Evolutionary conservation across 2,113 vertebrate genomes (phyloP).

Genomic region (Pagrus major): DNA sequence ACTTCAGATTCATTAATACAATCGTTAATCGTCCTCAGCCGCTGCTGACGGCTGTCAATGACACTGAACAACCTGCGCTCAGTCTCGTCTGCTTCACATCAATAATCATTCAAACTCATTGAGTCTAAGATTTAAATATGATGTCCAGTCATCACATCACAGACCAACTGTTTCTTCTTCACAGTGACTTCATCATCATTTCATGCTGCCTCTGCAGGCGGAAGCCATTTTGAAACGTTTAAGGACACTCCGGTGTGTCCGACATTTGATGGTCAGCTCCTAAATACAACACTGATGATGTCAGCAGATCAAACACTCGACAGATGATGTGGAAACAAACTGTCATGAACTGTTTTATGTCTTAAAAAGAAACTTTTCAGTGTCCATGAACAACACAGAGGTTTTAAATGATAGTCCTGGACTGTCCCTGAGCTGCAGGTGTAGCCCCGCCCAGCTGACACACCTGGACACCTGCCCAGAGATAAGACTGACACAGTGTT

Average conservation of each 20-base stretch:
- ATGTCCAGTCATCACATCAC: too few species aligned
- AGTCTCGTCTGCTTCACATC: too few species aligned
- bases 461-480: conserved; percentile 30
- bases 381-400: too few species aligned
- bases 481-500: conserved; percentile 2
- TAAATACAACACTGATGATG: not conserved
- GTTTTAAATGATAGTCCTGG: too few species aligned
- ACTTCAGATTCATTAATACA: too few species aligned
- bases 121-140: too few species aligned
- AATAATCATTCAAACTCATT: too few species aligned
- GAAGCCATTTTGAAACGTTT: not conserved
- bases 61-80: too few species aligned
- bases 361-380: too few species aligned
- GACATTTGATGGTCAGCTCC: not conserved
- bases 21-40: too few species aligned
- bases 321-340: not conserved
- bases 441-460: conserved; percentile 12
- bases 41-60: too few species aligned
- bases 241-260: not conserved
- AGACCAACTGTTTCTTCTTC: too few species aligned
- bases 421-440: not conserved
- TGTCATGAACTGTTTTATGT: not conserved
- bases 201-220: not conserved
- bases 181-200: not conserved
- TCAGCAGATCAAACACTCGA: not conserved